These are phyloP conservation scores for Punctoribates punctum DNA, from an alignment of 2,888 invertebrate species.

Conservation along the genomic window DNA sequence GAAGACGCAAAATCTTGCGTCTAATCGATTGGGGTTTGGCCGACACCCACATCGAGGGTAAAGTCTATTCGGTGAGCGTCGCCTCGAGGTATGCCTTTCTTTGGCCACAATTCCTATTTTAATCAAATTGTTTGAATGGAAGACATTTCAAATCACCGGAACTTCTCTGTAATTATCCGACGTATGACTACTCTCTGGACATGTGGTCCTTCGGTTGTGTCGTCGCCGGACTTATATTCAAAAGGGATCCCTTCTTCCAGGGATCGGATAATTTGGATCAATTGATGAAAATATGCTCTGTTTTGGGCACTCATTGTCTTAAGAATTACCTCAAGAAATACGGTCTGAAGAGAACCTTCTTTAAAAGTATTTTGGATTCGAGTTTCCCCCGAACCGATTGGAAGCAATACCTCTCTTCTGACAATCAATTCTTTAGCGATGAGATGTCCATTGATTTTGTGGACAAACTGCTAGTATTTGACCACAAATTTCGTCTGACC, in stretches of 20 bases:
- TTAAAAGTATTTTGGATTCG: background rate
- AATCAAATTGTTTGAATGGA: background rate
- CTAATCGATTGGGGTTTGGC: conserved; percentile 22
- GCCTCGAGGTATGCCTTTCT: background rate
- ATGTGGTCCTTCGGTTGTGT: conserved; percentile 21
- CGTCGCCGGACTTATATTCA: conserved; percentile 4
- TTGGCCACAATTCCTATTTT: background rate
- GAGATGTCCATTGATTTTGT: conserved; percentile 11
- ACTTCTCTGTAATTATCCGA: background rate
- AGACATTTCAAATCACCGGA: conserved; percentile 13
- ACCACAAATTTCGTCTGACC: background rate
- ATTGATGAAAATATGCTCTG: background rate
- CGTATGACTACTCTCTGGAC: conserved; percentile 28
- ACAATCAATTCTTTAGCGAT: background rate
- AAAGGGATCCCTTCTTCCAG: background rate
- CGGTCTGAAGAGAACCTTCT: background rate
- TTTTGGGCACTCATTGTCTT: conserved; percentile 2
- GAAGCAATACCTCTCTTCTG: background rate
- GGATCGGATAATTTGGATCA: conserved; percentile 28
- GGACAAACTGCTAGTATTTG: background rate
- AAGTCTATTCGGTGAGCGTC: background rate
- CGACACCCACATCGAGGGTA: background rate
- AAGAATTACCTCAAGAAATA: background rate
- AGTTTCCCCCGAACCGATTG: background rate
- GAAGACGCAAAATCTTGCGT: background rate